Evolutionary conservation across 2,888 invertebrate species (phyloP), one percentile per base, ranked within the genome.

Genomic region (Philaethria dido): DNA sequence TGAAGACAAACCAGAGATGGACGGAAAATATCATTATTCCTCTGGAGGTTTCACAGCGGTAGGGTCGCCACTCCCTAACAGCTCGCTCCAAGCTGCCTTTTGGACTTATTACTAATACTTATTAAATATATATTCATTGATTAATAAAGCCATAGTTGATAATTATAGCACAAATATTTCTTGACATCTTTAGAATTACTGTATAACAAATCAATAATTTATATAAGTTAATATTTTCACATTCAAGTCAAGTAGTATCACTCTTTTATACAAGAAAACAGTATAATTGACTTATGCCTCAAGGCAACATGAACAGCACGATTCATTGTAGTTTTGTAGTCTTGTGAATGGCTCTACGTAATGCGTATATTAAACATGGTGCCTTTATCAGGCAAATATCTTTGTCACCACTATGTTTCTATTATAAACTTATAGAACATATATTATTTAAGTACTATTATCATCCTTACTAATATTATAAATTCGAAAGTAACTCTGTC

Each of bases 301-400:
- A 50, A 50, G n/a, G 29, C 14, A 11, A 29, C 4, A 11, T 11
- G 29, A 52, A 33, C 8, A 50, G 29, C 29, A 50, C 29, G 9
- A 25, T n/a, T 3, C 25, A 25, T 16, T 14, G 25, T 22, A 48
- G 11, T 25, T 52, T 4, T 52, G 29, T 16, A 16, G 16, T 52
- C 5, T 52, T 16, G 9, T 52, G 29, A 33, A 52, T 29, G 52
- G 16, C 29, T 52, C 9, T 25, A 25, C n/a, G n/a, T 29, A 50
- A 52, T 16, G 29, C 6, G n/a, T n/a, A n/a, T 52, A 16, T 16
- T 52, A 29, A 16, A 9, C n/a, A 16, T n/a, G 3, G 13, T 52
- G n/a, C 16, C 29, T 52, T 52, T 52, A 16, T 52, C 29, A 52
- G 16, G n/a, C 29, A 52, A 52, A 52, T 52, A 5, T 52, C 16